Percentiles rank a stretch among this genome's conserved stretches.
These are phyloP conservation scores for Hyposoter didymator DNA, from an alignment of 2,888 invertebrate genomes.

Conservation along the genomic window DNA sequence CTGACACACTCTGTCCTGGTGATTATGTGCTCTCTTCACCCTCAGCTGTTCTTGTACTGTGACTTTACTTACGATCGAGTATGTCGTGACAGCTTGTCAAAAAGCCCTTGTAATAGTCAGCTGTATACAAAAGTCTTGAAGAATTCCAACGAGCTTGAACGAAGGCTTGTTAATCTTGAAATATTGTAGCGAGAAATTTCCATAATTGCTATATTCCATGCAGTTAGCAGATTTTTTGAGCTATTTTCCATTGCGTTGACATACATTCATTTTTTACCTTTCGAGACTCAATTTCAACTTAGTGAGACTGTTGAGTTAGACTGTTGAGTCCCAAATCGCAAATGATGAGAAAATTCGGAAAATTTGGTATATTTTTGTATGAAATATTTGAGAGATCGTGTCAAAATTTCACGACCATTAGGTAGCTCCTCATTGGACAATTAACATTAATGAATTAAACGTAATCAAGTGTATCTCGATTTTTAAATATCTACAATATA, in stretches of 20 bases:
- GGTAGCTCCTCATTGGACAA: too few relatives aligned
- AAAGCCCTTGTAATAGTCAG: neutral
- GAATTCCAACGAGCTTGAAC: neutral
- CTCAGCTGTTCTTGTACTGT: constrained; percentile 14
- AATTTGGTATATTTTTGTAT: too few relatives aligned
- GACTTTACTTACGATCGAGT: constrained; percentile 3
- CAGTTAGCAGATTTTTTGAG: neutral
- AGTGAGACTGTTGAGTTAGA: too few relatives aligned
- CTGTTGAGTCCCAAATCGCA: too few relatives aligned
- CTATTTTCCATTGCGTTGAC: neutral
- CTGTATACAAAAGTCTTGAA: neutral
- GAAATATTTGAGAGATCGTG: too few relatives aligned
- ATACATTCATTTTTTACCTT: neutral
- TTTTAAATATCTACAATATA: too few relatives aligned
- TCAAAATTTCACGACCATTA: too few relatives aligned
- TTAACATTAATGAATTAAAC: too few relatives aligned
- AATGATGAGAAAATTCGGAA: too few relatives aligned
- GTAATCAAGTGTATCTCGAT: too few relatives aligned
- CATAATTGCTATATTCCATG: neutral
- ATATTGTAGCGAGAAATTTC: neutral
- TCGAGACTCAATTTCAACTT: neutral
- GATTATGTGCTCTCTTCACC: constrained; percentile 46
- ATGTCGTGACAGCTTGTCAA: constrained; percentile 15
- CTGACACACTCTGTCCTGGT: constrained; percentile 25
- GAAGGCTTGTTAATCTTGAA: neutral